Conservation (phyloP, 2,888 invertebrate species). For the Calameuta pallipes region DNA sequence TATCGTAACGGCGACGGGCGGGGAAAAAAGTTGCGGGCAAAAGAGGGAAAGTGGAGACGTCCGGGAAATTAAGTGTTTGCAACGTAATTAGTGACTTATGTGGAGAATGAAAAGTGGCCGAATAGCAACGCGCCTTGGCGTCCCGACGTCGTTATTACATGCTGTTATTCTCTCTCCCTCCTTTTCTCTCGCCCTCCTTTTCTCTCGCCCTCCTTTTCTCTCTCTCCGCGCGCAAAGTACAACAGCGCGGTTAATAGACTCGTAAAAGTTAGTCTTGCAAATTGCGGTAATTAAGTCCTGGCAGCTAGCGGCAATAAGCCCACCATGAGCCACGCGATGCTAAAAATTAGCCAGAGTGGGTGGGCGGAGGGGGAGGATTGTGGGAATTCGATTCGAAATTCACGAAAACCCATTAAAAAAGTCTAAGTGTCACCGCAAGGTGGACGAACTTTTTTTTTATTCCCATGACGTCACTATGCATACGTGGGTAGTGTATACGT, state of each 20-base stretch:
- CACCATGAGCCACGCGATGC: not conserved
- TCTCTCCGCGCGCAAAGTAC: conserved; percentile 15
- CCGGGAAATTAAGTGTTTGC: conserved; percentile 1
- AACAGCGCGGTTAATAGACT: conserved; percentile 39
- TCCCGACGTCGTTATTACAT: not conserved
- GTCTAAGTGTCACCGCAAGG: not conserved
- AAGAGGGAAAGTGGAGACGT: not conserved
- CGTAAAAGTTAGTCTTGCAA: conserved; percentile 45
- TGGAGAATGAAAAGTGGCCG: not conserved
- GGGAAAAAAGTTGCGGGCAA: not conserved
- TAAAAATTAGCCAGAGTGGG: not conserved
- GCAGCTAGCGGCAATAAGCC: not conserved
- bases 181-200: not conserved
- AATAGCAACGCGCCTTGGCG: not conserved
- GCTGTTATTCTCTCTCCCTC: not conserved
- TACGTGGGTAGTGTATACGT: too few species aligned
- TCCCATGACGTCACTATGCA: too few species aligned
- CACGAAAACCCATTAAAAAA: not conserved
- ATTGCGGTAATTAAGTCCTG: conserved; percentile 41
- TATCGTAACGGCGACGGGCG: not conserved
- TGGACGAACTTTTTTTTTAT: not conserved
- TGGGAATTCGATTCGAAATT: not conserved
- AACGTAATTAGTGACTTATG: conserved; percentile 1
- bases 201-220: too few species aligned
- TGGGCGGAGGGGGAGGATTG: not conserved